These are phyloP conservation scores for Pycnonotus jocosus DNA, from an alignment of 2,113 vertebrate genomes.

Conservation along the genomic window DNA sequence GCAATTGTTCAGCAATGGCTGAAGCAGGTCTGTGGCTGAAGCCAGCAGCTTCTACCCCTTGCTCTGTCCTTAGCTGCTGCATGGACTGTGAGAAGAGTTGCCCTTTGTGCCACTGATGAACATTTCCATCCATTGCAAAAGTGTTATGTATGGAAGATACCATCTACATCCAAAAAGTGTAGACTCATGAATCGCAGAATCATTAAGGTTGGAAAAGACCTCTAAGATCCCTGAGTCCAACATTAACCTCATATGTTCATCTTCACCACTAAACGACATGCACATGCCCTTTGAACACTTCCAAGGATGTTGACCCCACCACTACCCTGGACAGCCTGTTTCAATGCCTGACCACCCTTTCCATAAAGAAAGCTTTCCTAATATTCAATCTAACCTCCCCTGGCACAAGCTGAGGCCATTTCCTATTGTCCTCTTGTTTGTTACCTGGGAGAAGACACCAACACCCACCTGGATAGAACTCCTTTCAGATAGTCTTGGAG, in stretches of 20 bases:
- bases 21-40: background rate
- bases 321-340: background rate
- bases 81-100: background rate
- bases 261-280: background rate
- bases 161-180: background rate
- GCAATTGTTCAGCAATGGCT: background rate
- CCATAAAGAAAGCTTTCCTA: background rate
- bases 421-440: background rate
- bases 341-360: background rate
- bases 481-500: background rate
- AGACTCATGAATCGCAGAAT: background rate
- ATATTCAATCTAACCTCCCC: background rate
- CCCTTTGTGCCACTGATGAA: accelerated
- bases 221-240: background rate
- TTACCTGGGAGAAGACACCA: background rate
- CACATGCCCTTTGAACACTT: background rate
- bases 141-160: accelerated
- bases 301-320: background rate
- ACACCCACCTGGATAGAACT: background rate
- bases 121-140: background rate
- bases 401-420: background rate
- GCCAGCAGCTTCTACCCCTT: background rate
- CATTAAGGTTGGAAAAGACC: background rate
- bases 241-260: background rate
- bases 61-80: background rate